Evolutionary conservation across 37 sponge, comb jelly and placozoan species (phyloP).

Genomic region (Eunapius fragilis): DNA sequence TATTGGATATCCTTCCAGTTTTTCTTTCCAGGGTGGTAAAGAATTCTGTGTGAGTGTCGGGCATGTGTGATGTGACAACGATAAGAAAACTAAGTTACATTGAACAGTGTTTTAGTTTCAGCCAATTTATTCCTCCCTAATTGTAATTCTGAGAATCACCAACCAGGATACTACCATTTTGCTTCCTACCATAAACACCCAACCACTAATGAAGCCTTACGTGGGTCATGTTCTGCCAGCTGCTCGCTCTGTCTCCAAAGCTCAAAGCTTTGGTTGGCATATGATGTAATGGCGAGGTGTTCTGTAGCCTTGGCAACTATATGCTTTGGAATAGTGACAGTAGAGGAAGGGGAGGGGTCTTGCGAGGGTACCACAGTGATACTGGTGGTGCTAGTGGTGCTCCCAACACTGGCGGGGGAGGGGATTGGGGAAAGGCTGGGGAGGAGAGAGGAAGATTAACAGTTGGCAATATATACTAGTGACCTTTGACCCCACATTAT

Average conservation of each 20-base stretch:
- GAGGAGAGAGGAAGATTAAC: not conserved
- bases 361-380: constrained; percentile 1
- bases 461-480: not conserved
- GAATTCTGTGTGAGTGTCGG: constrained; percentile 27
- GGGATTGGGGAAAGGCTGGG: constrained; percentile 59
- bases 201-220: constrained; percentile 28
- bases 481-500: not conserved
- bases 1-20: constrained; percentile 24
- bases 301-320: constrained; percentile 47
- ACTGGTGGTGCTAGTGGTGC: constrained; percentile 55
- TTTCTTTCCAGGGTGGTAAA: constrained; percentile 33
- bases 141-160: no score
- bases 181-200: no score
- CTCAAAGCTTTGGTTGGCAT: constrained; percentile 52
- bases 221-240: constrained; percentile 49
- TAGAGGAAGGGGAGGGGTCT: constrained; percentile 34
- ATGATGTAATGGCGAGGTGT: constrained; percentile 45
- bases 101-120: not conserved
- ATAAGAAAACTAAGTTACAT: not conserved
- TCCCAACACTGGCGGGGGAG: constrained; percentile 72
- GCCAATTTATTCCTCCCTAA: not conserved
- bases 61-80: not conserved
- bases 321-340: constrained; percentile 37
- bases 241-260: constrained; percentile 43
- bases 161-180: no score